Evolutionary conservation across 1,140 invertebrate species (phyloP).

Genomic region (Aricia agestis): DNA sequence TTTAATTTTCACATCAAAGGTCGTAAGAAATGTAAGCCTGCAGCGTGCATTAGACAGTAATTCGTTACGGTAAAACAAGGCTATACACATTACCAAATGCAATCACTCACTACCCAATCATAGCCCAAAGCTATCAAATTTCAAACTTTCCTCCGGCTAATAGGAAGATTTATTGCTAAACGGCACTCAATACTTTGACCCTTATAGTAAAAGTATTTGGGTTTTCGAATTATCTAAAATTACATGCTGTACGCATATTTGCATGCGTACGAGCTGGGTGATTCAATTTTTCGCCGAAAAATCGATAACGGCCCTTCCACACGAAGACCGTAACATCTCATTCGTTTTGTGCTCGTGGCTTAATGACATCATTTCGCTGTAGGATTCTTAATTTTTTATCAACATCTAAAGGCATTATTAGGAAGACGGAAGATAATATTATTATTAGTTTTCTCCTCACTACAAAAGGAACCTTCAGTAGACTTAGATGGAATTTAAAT

Average conservation of each 20-base stretch:
- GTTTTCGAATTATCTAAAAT: background rate
- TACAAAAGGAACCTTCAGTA: no score
- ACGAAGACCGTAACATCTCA: background rate
- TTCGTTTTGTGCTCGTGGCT: background rate
- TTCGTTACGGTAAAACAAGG: background rate
- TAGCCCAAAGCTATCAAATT: background rate
- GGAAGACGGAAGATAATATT: no score
- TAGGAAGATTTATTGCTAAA: background rate
- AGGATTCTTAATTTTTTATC: no score
- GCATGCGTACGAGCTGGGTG: background rate
- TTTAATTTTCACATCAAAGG: background rate
- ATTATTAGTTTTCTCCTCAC: no score
- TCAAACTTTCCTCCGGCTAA: background rate
- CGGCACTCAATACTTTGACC: background rate
- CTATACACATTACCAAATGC: background rate
- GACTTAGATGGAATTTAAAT: no score
- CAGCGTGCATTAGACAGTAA: background rate
- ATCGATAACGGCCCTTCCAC: slow-evolving; percentile 7
- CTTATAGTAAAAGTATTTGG: background rate
- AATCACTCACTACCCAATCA: background rate
- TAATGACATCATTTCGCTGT: background rate
- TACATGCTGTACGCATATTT: slow-evolving; percentile 4
- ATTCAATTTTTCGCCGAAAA: background rate
- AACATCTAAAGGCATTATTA: no score
- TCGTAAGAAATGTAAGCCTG: background rate